A percentile compares a stretch with the other conserved stretches of the same genome.
Conservation (phyloP, 2,113 vertebrate genomes). For the Turdus rufiventris region DNA sequence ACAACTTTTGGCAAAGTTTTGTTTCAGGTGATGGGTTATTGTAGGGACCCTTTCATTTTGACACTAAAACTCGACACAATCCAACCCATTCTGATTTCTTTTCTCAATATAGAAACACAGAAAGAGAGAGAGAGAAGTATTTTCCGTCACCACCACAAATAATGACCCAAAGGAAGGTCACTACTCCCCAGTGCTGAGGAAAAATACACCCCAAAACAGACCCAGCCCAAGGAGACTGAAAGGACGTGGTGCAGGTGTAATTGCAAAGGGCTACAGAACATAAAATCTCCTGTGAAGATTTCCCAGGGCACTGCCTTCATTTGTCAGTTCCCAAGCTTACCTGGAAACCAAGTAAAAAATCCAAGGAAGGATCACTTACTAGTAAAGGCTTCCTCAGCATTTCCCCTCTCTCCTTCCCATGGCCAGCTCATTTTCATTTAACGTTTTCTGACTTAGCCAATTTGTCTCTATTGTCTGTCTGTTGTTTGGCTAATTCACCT, state of each 20-base stretch:
- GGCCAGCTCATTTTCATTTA: background rate
- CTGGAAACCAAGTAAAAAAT: conserved; percentile 19
- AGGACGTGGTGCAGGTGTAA: conserved; percentile 36
- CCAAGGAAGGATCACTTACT: conserved; percentile 54
- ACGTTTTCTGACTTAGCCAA: conserved; percentile 27
- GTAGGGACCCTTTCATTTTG: background rate
- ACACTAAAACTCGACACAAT: background rate
- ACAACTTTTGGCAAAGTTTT: background rate
- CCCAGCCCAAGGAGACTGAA: conserved; percentile 11
- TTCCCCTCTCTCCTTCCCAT: background rate
- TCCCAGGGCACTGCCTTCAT: conserved; percentile 28
- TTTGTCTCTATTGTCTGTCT: conserved; percentile 42
- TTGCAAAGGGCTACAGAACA: conserved; percentile 24
- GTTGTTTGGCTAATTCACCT: conserved; percentile 59
- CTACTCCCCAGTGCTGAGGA: conserved; percentile 9
- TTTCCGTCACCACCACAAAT: background rate
- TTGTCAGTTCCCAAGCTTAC: conserved; percentile 46
- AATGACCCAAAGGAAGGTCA: background rate
- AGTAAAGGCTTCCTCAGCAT: background rate
- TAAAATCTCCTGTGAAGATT: conserved; percentile 33
- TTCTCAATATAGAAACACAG: background rate
- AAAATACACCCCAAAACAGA: conserved; percentile 7
- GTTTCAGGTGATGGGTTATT: background rate
- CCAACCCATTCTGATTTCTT: background rate
- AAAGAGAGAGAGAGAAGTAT: background rate